Evolutionary conservation across 2,113 vertebrate genomes (phyloP).

Genomic region (Bagarius yarrelli): DNA sequence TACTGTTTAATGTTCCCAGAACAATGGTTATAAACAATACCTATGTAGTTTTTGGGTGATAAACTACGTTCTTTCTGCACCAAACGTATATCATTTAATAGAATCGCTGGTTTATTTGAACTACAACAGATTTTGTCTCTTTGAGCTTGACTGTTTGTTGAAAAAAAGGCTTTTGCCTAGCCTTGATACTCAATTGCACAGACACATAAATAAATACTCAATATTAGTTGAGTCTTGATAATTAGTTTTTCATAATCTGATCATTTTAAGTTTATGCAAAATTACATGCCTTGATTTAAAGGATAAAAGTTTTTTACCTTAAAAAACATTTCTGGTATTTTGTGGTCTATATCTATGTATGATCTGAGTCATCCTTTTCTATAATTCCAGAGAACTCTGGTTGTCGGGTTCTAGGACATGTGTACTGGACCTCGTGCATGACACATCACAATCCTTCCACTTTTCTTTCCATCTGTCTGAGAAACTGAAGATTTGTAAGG

Average conservation of each 20-base stretch:
- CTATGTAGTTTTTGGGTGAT: neutral
- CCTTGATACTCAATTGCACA: neutral
- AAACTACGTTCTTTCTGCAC: neutral
- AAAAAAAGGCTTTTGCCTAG: neutral
- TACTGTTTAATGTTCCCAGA: neutral
- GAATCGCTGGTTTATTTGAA: neutral
- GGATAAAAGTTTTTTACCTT: neutral
- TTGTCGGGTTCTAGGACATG: no score
- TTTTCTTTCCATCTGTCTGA: slow-evolving; percentile 19
- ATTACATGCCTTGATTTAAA: no score
- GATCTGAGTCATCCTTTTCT: neutral
- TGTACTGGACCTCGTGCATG: slow-evolving; percentile 7
- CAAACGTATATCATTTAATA: neutral
- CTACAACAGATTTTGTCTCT: neutral
- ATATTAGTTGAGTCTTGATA: no score
- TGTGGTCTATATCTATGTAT: neutral
- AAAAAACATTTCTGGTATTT: neutral
- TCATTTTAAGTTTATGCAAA: no score
- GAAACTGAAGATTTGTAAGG: slow-evolving; percentile 65
- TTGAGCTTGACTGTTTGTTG: neutral
- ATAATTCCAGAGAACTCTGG: slow-evolving; percentile 34
- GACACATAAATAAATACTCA: no score
- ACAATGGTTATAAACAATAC: neutral
- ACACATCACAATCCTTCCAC: neutral
- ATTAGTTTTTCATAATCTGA: no score